Percentiles rank a stretch among this genome's conserved stretches.
Conservation (phyloP, 2,797 vertebrate genomes). For the Gambusia yucatana region DNA sequence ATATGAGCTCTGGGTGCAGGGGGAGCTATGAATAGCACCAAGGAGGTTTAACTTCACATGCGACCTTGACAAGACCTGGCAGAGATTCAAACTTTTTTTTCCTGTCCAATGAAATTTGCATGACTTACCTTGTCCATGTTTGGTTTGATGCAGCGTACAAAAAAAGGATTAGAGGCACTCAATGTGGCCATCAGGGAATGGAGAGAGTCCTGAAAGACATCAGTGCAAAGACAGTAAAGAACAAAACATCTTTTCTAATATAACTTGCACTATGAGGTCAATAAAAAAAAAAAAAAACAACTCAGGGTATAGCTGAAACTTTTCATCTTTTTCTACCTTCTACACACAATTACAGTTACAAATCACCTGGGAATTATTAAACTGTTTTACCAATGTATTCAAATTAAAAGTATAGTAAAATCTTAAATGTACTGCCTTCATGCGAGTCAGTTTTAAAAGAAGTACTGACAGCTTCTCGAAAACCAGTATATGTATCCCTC, state of each 20-base stretch:
- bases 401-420: background rate
- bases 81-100: constrained; percentile 38
- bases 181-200: constrained; percentile 93
- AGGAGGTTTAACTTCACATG: constrained; percentile 54
- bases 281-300: background rate
- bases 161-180: constrained; percentile 92
- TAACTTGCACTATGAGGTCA: background rate
- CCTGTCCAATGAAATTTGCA: constrained; percentile 46
- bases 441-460: background rate
- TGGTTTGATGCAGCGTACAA: constrained; percentile 95
- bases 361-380: background rate
- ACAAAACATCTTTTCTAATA: background rate
- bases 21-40: constrained; percentile 59
- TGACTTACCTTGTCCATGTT: constrained; percentile 90
- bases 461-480: background rate
- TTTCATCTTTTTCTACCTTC: background rate
- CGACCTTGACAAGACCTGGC: constrained; percentile 62
- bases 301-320: background rate
- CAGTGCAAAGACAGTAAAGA: constrained; percentile 32
- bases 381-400: background rate
- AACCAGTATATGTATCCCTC: background rate
- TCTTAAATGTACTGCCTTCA: background rate
- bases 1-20: constrained; percentile 44
- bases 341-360: background rate
- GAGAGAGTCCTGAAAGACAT: constrained; percentile 87